These are phyloP conservation scores for Phanerotoma sp. DNA, from an alignment of 2,888 invertebrate species.

Conservation along the genomic window DNA sequence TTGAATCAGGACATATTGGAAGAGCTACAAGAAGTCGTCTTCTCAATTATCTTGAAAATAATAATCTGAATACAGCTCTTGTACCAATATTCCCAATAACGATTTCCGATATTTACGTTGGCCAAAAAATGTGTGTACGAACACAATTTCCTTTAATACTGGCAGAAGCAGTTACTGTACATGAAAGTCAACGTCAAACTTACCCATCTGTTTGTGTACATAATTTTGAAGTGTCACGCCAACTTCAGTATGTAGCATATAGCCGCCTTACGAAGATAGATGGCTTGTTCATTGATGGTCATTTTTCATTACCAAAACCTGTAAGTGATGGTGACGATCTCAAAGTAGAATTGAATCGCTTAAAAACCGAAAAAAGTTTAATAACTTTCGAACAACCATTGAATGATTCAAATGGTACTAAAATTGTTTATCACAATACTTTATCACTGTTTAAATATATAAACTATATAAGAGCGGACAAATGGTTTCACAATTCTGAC, in stretches of 20 bases:
- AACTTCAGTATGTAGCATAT: conserved; percentile 3
- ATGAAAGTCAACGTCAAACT: conserved; percentile 10
- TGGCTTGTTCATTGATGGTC: conserved; percentile 2
- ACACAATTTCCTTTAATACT: neutral
- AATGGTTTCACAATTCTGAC: conserved; percentile 1
- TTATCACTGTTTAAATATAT: neutral
- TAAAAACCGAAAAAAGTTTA: neutral
- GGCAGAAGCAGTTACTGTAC: conserved; percentile 1
- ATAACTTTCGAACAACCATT: neutral
- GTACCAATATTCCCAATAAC: neutral
- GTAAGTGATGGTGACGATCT: neutral
- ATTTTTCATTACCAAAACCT: neutral
- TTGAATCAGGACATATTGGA: neutral
- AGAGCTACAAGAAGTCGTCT: neutral
- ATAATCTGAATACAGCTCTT: neutral
- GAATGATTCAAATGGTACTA: neutral
- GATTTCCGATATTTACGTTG: neutral
- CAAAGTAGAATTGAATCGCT: conserved; percentile 2
- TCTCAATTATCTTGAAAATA: neutral
- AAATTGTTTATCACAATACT: neutral
- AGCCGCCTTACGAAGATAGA: neutral
- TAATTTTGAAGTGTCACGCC: neutral
- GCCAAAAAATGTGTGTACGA: neutral
- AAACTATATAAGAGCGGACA: neutral
- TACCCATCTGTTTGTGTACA: conserved; percentile 4